Evolutionary conservation across 2,797 vertebrate genomes (phyloP), one percentile per base, ranked within the genome.

Genomic region (Hipposideros larvatus): DNA sequence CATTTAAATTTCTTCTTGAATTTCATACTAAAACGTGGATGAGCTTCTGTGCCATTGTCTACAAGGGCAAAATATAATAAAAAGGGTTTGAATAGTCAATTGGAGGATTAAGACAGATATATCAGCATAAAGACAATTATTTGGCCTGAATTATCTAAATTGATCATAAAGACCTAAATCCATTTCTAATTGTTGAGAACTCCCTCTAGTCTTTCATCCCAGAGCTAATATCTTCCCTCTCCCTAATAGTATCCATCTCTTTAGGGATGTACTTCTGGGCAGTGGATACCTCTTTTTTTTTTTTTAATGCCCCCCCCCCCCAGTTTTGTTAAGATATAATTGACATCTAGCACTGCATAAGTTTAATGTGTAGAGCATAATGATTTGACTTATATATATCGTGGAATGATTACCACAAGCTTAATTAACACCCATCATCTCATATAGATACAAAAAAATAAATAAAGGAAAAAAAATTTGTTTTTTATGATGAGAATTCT

Each of bases 111-210:
- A 77, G 43, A 28, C 57, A 71, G 63, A 48, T 86, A 88, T 83
- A 92, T 96, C 37, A 86, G 51, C 57, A 79, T 75, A 92, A 77
- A 71, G 16, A 19, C 95, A 68, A 68, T 66, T 37, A 71, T 87
- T 96, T 91, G n/a, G 7, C 41, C 37, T 70, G 21, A 90, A 28
- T 93, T 73, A 84, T 77, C 37, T 93, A 83, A 94, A 75, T 19
- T 91, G 70, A 80, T 26, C 7, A 34, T 77, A 28, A 92, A 61
- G 53, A 86, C 48, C 24, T 92, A 90, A 95, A 73, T 79, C 63
- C 31, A 89, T 83, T 95, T 96, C 34, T 87, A 93, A 95, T 92
- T 91, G 37, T 92, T 87, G 65, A 82, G 43, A 80, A 79, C 19
- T 79, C 21, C 48, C 10, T 90, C 19, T 68, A n/a, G n/a, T 41